Evolutionary conservation across 2,888 invertebrate genomes (phyloP).

Genomic region (Tiliacea aurago): DNA sequence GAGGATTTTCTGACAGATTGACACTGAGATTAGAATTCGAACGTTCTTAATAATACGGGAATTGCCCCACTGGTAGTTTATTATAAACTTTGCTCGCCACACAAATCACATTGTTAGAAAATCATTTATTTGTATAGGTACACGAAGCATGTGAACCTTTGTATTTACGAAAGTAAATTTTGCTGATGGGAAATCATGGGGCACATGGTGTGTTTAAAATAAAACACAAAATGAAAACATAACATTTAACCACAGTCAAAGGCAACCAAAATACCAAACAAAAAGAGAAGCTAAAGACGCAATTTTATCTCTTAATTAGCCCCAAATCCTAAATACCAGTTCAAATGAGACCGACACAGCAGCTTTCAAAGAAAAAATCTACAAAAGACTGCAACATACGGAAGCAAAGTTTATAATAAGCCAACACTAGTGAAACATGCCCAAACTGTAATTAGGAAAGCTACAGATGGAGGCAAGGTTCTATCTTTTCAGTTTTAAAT

Average conservation of each 20-base stretch:
- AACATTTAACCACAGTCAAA: background rate
- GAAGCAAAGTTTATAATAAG: slow-evolving; percentile 49
- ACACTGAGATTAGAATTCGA: too few relatives aligned
- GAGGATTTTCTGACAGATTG: too few relatives aligned
- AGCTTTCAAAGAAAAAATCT: slow-evolving; percentile 25
- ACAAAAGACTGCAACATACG: slow-evolving; percentile 30
- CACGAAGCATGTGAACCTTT: too few relatives aligned
- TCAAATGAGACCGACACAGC: slow-evolving; percentile 18
- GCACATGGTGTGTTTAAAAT: too few relatives aligned
- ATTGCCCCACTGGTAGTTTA: too few relatives aligned
- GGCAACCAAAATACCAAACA: background rate
- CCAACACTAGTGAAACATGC: slow-evolving; percentile 27
- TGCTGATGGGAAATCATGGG: too few relatives aligned
- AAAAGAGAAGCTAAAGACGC: background rate
- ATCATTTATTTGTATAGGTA: too few relatives aligned
- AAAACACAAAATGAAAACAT: background rate
- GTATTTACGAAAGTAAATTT: too few relatives aligned
- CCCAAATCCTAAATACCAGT: slow-evolving; percentile 25
- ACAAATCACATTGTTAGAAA: too few relatives aligned
- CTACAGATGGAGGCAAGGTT: slow-evolving; percentile 19
- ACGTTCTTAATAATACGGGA: too few relatives aligned
- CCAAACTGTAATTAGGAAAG: slow-evolving; percentile 47
- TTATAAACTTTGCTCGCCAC: too few relatives aligned
- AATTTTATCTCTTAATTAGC: slow-evolving; percentile 38
- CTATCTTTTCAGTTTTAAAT: slow-evolving; percentile 45